phyloP scores from a whole-genome alignment of 2,797 vertebrate genomes.

The Alexandromys oeconomus region DNA sequence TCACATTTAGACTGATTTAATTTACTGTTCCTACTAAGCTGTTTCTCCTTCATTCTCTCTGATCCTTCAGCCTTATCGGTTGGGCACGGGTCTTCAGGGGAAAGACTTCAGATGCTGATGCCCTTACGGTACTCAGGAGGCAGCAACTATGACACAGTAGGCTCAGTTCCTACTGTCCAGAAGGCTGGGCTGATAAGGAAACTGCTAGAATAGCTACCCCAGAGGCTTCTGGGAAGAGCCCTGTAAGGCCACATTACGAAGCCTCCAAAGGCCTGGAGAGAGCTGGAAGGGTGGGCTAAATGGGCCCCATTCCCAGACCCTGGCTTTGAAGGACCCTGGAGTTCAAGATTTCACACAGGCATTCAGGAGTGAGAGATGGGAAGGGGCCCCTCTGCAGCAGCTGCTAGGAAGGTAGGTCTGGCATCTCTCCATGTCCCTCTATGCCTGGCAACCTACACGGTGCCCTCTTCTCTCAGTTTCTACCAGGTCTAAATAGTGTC shows the following conservation, averaged over 20 bases:
- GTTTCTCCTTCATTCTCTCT: neutral
- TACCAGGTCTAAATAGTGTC: neutral
- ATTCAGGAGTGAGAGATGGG: neutral
- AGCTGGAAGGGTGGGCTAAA: conserved; percentile 17
- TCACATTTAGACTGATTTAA: neutral
- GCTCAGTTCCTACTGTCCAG: neutral
- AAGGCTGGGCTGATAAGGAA: neutral
- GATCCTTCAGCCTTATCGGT: neutral
- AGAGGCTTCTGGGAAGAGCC: neutral
- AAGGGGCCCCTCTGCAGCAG: neutral
- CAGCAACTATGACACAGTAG: neutral
- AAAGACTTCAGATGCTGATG: neutral
- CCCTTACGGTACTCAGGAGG: neutral
- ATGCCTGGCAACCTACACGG: neutral
- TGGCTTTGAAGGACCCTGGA: neutral
- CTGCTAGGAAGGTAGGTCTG: neutral
- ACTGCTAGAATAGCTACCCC: neutral
- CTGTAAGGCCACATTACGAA: neutral
- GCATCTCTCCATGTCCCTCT: neutral
- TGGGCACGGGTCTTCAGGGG: neutral
- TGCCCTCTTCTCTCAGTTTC: neutral
- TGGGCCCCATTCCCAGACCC: neutral
- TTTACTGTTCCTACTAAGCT: neutral
- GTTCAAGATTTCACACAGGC: neutral
- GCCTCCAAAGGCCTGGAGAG: neutral